A percentile compares a stretch with the other conserved stretches of the same genome.
Conservation (phyloP, 1,140 invertebrate genomes). For the Drosophila ohnishii region DNA sequence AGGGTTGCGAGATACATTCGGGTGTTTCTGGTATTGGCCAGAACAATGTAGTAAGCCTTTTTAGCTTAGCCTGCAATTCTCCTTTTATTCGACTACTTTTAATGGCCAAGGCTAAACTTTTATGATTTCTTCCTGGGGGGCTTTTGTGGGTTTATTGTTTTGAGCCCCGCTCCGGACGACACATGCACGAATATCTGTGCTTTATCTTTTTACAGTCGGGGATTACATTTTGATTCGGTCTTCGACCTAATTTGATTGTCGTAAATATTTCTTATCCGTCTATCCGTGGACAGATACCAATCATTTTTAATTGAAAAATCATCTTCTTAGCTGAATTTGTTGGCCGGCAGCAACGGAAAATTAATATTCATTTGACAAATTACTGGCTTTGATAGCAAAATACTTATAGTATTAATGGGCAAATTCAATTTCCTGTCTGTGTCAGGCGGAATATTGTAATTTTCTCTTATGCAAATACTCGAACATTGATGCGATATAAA, state of each 20-base stretch:
- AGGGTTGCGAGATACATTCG: slow-evolving; percentile 30
- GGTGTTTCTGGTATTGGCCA: slow-evolving; percentile 28
- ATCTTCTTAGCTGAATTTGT: slow-evolving; percentile 3
- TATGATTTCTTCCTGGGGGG: slow-evolving; percentile 36
- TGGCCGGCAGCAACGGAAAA: slow-evolving; percentile 2
- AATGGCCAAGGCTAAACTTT: slow-evolving; percentile 43
- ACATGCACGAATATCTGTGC: slow-evolving; percentile 11
- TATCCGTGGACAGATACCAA: slow-evolving; percentile 2
- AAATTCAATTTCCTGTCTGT: slow-evolving; percentile 19
- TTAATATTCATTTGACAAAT: slow-evolving; percentile 30
- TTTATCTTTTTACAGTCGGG: slow-evolving; percentile 17
- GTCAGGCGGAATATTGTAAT: slow-evolving; percentile 31
- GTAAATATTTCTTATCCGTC: slow-evolving; percentile 21
- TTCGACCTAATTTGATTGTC: slow-evolving; percentile 32
- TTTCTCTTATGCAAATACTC: slow-evolving; percentile 29
- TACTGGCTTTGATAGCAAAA: slow-evolving; percentile 4
- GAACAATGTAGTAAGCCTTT: slow-evolving; percentile 49
- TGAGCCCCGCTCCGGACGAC: slow-evolving; percentile 6
- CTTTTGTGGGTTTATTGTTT: slow-evolving; percentile 44
- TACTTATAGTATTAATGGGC: slow-evolving; percentile 8
- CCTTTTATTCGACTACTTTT: slow-evolving; percentile 48
- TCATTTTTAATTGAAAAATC: slow-evolving; percentile 28
- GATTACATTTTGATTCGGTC: slow-evolving; percentile 33
- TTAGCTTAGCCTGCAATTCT: slow-evolving; percentile 47
- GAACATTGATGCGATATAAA: background rate